Percentiles rank a stretch among this genome's conserved stretches.
phyloP scores from a whole-genome alignment of 2,888 invertebrate genomes.

The Synergus umbraculus region DNA sequence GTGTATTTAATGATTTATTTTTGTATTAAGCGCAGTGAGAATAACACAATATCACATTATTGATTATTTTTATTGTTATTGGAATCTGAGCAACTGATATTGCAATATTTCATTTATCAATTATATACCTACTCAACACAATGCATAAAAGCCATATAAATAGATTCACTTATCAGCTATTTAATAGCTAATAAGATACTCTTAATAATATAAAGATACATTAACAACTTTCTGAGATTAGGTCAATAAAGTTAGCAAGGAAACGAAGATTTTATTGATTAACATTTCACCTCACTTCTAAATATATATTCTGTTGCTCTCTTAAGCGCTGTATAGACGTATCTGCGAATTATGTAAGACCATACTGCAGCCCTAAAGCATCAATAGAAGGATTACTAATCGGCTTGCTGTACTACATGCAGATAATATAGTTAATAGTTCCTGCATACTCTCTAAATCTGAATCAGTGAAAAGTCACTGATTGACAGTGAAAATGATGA shows the following conservation, averaged over 20 bases:
- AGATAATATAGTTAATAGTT: neutral
- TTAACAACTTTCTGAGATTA: neutral
- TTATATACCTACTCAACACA: neutral
- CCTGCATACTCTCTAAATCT: too few relatives aligned
- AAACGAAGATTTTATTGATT: neutral
- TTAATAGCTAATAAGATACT: neutral
- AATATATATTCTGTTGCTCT: neutral
- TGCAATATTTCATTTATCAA: conserved; percentile 4
- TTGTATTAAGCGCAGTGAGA: conserved; percentile 1
- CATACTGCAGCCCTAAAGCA: neutral
- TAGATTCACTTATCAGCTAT: neutral
- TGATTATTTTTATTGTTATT: neutral
- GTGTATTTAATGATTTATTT: neutral
- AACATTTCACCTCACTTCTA: neutral
- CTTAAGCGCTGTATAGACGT: neutral
- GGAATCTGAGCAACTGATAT: neutral
- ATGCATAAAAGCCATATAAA: neutral
- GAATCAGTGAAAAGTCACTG: too few relatives aligned
- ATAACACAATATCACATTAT: conserved; percentile 8
- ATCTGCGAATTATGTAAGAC: neutral
- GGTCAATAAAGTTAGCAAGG: neutral
- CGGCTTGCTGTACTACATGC: neutral
- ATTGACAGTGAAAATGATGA: too few relatives aligned
- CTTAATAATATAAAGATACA: neutral
- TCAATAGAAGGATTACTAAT: neutral